Conservation (phyloP, 35 echinoderm and acorn worm genomes). For the Holothuria glaberrima region DNA sequence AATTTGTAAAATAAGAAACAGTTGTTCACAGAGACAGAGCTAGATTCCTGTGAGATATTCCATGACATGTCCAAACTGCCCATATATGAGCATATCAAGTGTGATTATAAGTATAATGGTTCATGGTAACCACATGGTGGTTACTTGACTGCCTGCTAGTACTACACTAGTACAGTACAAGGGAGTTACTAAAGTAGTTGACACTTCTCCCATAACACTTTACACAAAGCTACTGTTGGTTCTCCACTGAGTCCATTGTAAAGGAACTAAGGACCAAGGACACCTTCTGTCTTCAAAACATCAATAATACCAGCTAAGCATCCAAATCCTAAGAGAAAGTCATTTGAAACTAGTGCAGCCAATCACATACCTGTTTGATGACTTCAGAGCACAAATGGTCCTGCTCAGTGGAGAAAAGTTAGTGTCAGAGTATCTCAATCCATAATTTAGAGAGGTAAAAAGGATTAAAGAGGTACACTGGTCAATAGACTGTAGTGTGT, state of each 20-base stretch:
- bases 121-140: too few relatives aligned
- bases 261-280: slow-evolving; percentile 20
- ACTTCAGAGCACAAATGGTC: slow-evolving; percentile 5
- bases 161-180: neutral
- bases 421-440: neutral
- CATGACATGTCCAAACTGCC: too few relatives aligned
- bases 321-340: neutral
- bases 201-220: neutral
- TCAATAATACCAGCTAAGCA: slow-evolving; percentile 50
- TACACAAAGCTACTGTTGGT: neutral
- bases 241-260: slow-evolving; percentile 19
- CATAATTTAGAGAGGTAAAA: slow-evolving; percentile 2
- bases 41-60: too few relatives aligned
- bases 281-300: slow-evolving; percentile 27
- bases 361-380: slow-evolving; percentile 33
- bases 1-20: too few relatives aligned
- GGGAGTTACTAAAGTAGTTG: slow-evolving; percentile 8
- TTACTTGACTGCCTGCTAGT: neutral
- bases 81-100: too few relatives aligned
- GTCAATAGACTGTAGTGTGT: too few relatives aligned
- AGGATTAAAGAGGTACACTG: too few relatives aligned
- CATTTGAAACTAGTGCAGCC: slow-evolving; percentile 26
- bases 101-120: too few relatives aligned
- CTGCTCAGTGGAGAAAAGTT: too few relatives aligned
- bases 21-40: too few relatives aligned